Percentiles rank a stretch among this genome's conserved stretches.
Evolutionary conservation across 2,113 vertebrate species (phyloP).

Genomic region (Camelus dromedarius): DNA sequence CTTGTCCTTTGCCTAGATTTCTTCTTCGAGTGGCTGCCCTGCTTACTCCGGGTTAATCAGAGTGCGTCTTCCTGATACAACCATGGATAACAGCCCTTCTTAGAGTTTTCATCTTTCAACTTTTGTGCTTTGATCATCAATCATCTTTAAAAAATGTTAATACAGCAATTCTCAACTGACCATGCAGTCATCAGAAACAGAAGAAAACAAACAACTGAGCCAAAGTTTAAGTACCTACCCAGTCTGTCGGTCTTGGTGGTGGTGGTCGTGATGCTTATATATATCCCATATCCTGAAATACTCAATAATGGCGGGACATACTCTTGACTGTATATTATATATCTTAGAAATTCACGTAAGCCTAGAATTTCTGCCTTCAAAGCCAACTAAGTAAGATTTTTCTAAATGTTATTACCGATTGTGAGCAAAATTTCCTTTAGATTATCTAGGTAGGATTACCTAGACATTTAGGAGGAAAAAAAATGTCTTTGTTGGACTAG

Average conservation of each 20-base stretch:
- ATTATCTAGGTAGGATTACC: background rate
- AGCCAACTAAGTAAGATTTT: background rate
- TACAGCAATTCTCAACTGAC: background rate
- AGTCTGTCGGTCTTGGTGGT: background rate
- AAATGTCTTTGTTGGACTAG: background rate
- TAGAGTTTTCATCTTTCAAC: background rate
- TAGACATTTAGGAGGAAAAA: background rate
- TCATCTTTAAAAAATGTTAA: background rate
- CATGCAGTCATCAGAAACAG: background rate
- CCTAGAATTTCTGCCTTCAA: background rate
- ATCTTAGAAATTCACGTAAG: background rate
- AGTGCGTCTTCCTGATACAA: background rate
- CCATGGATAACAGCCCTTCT: background rate
- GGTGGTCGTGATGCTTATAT: background rate
- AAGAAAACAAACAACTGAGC: background rate
- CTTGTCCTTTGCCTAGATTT: background rate
- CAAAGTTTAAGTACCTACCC: background rate
- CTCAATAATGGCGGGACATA: background rate
- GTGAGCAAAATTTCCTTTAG: background rate
- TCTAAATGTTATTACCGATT: background rate
- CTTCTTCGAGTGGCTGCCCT: background rate
- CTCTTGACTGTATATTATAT: background rate
- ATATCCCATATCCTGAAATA: background rate
- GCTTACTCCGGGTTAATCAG: background rate
- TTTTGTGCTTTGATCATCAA: background rate